These are phyloP conservation scores for Sardina pilchardus DNA, from an alignment of 2,113 vertebrate genomes.

Conservation along the genomic window DNA sequence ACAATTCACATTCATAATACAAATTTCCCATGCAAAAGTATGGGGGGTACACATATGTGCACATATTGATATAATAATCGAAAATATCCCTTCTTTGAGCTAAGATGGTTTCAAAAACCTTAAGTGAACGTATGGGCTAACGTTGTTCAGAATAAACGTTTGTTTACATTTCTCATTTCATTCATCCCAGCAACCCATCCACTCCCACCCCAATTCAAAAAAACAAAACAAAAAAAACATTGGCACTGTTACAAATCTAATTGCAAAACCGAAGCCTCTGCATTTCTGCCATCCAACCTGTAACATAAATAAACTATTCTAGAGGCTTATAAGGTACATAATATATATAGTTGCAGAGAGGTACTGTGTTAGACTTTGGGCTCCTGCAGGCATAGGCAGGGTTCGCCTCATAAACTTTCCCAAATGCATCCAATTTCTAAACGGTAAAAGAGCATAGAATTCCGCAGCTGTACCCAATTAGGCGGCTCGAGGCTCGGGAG, in stretches of 20 bases:
- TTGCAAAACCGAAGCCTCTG: not conserved
- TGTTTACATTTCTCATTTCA: slow-evolving; percentile 3
- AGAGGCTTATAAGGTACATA: slow-evolving; percentile 50
- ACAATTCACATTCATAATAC: not conserved
- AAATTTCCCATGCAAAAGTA: not conserved
- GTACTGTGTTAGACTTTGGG: slow-evolving; percentile 38
- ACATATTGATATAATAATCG: not conserved
- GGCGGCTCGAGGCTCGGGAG: slow-evolving; percentile 58
- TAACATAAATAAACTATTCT: slow-evolving; percentile 48
- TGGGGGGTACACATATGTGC: not conserved
- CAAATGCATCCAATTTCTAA: slow-evolving; percentile 74
- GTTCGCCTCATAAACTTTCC: slow-evolving; percentile 72
- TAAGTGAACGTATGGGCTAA: not conserved
- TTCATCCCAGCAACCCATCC: not conserved
- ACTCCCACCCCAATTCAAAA: not conserved
- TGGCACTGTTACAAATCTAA: slow-evolving; percentile 12
- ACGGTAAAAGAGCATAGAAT: slow-evolving; percentile 67
- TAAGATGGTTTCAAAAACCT: not conserved
- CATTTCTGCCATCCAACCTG: slow-evolving; percentile 5
- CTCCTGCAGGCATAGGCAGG: slow-evolving; percentile 59
- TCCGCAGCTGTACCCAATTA: slow-evolving; percentile 80
- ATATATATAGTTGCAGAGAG: slow-evolving; percentile 49
- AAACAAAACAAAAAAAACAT: not conserved
- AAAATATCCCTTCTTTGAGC: not conserved
- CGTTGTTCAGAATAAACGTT: not conserved